Evolutionary conservation across 2,888 invertebrate genomes (phyloP).

Genomic region (Rotaria magnacalcarata): DNA sequence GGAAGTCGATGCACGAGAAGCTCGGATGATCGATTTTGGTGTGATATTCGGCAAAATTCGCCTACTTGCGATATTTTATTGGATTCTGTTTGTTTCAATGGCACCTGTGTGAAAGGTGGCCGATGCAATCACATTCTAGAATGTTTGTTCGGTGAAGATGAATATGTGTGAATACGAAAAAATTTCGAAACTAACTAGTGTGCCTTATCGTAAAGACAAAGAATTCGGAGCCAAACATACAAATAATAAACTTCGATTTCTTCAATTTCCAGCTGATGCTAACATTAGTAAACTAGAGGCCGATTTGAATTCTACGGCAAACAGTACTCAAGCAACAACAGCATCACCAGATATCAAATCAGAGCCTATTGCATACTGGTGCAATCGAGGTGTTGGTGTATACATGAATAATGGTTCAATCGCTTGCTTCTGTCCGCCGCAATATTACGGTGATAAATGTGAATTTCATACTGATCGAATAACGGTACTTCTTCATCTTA

Average conservation of each 20-base stretch:
- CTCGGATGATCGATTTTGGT: neutral
- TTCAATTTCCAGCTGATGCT: neutral
- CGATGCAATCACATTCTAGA: neutral
- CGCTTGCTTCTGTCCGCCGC: neutral
- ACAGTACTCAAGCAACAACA: neutral
- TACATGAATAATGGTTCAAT: neutral
- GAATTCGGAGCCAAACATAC: neutral
- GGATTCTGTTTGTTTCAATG: neutral
- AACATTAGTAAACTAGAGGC: neutral
- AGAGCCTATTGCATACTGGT: neutral
- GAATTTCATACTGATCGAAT: neutral
- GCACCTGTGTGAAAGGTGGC: neutral
- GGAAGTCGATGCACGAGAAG: neutral
- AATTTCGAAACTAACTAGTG: neutral
- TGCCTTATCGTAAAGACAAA: neutral
- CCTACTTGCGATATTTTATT: neutral
- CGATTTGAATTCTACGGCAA: neutral
- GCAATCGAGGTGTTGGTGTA: slow-evolving; percentile 26
- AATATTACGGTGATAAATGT: slow-evolving; percentile 28
- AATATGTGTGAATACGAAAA: slow-evolving; percentile 14
- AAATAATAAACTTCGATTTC: neutral
- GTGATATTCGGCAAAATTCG: neutral
- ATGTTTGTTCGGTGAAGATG: neutral
- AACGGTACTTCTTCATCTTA: neutral
- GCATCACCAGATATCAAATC: neutral